phyloP scores from a whole-genome alignment of 2,888 invertebrate species.

The Melanostoma mellinum region DNA sequence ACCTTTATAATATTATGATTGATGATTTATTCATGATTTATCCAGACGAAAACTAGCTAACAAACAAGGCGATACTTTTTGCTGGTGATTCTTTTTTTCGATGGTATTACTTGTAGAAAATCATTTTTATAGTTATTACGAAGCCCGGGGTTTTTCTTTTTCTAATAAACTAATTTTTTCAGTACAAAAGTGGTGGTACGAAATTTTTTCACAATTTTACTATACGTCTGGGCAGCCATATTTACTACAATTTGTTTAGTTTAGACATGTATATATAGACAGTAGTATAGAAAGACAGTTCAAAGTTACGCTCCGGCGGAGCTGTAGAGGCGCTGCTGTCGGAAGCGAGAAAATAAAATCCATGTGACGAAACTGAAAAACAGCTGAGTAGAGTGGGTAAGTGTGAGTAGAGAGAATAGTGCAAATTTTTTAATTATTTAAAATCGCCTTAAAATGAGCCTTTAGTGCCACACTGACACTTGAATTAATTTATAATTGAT shows the following conservation, averaged over 20 bases:
- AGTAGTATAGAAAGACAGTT: constrained; percentile 30
- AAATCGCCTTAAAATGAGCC: no score
- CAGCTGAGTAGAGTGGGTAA: no score
- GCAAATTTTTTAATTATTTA: no score
- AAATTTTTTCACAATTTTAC: constrained; percentile 72
- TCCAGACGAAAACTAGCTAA: constrained; percentile 45
- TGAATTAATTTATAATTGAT: no score
- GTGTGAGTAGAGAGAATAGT: no score
- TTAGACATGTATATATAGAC: constrained; percentile 62
- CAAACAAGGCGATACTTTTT: constrained; percentile 24
- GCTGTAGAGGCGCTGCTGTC: no score
- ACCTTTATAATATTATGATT: constrained; percentile 61
- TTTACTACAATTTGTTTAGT: constrained; percentile 72
- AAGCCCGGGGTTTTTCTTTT: constrained; percentile 33
- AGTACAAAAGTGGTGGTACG: constrained; percentile 69
- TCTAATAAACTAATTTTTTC: constrained; percentile 45
- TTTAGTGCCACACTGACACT: no score
- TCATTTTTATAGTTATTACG: constrained; percentile 48
- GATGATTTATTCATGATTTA: constrained; percentile 65
- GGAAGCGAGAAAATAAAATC: no score
- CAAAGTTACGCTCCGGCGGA: no score
- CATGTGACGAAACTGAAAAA: no score
- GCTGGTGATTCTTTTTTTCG: constrained; percentile 22
- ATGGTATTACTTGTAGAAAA: constrained; percentile 33
- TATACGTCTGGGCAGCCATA: constrained; percentile 73